Evolutionary conservation across 2,113 vertebrate genomes (phyloP), one percentile per base, ranked within the genome.

Genomic region (Pseudorectes ferrugineus): DNA sequence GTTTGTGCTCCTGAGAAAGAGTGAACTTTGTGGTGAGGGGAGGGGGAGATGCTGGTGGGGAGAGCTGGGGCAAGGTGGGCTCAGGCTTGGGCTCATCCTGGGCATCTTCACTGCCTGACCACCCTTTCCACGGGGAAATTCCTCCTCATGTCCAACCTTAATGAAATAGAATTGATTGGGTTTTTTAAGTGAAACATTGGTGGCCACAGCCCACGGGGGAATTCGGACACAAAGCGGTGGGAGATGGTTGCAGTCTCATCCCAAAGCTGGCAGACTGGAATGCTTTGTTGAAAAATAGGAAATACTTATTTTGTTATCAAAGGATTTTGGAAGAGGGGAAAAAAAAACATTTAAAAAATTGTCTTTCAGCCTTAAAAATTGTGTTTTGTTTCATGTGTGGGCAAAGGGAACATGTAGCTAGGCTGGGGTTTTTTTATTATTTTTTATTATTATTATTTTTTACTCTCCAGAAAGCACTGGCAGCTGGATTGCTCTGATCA

Each of bases 401-500:
- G 77, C 18, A 55, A 87, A 91, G 24, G 19, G 20, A 91, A 73
- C 42, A 11, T 18, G 52, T 14, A 72, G 33, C 61, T 42, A 70
- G 33, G 16, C n/a, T 42, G 65, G 17, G 11, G 6, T 3, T 70
- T 22, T 7, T 55, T 58, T 18, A 33, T 66, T 62, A 11, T 23
- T 23, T 28, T 23, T 36, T 31, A 3, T 73, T 83, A 36, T 71
- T 79, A 43, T 57, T 81, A 38, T 77, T 70, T 79, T 92, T 82
- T 72, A 36, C 81, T 89, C 59, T 72, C 18, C 63, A 40, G 94
- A 88, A 88, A 70, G 71, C 81, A 6, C 62, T 91, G 84, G 87
- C 87, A 92, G 94, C 87, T 92, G 89, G 71, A 45, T 81, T 79
- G 92, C 85, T 95, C 71, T 66, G 87, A 92, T 96, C 93, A 79